These are phyloP conservation scores for Atlantisia rogersi DNA, from an alignment of 2,113 vertebrate genomes.

Conservation along the genomic window DNA sequence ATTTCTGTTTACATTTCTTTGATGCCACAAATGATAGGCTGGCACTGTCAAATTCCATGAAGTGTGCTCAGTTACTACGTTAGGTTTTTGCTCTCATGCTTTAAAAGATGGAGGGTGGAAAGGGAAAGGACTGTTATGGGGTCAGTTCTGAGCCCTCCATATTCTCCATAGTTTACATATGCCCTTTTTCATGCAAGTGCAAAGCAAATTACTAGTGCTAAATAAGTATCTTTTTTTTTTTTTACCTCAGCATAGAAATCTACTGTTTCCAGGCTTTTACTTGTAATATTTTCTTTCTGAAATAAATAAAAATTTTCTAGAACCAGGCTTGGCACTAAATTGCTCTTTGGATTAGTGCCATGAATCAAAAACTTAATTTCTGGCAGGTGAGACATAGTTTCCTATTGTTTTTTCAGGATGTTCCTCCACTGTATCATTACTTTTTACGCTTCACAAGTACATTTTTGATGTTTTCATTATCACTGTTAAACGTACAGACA, in stretches of 20 bases:
- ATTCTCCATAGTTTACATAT: background rate
- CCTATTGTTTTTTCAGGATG: background rate
- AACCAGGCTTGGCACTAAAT: background rate
- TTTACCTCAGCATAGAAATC: background rate
- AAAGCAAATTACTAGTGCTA: background rate
- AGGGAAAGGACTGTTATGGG: background rate
- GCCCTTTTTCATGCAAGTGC: background rate
- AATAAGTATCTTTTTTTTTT: background rate
- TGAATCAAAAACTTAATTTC: background rate
- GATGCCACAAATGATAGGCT: background rate
- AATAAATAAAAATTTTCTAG: background rate
- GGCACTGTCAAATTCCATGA: background rate
- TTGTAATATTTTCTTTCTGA: background rate
- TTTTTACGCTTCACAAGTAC: background rate
- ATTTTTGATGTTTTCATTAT: background rate
- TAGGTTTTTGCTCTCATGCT: background rate
- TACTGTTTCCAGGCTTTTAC: background rate
- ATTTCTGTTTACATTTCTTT: background rate
- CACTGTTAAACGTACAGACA: background rate
- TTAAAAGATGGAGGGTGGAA: background rate
- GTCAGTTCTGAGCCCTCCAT: fast-evolving
- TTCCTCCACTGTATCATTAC: background rate
- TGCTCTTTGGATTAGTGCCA: background rate
- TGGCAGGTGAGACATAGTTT: background rate
- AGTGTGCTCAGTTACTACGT: background rate